Evolutionary conservation across 2,888 invertebrate species (phyloP).

Genomic region (Nomada lathburiana): DNA sequence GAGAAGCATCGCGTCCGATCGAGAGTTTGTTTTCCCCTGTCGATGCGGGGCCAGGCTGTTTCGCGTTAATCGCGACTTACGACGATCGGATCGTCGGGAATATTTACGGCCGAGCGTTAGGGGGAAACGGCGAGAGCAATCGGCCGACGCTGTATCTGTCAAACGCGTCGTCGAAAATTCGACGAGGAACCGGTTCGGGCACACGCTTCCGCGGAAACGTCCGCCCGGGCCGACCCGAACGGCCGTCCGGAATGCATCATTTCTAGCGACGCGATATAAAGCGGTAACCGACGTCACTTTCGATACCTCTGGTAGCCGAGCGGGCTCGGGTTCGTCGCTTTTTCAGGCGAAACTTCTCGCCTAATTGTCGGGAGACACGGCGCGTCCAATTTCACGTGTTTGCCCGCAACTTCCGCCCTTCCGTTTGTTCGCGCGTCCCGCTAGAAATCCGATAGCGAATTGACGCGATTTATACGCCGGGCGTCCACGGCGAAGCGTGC

Average conservation of each 20-base stretch:
- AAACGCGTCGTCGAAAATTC: conserved; percentile 57
- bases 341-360: neutral
- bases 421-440: neutral
- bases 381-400: neutral
- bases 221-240: neutral
- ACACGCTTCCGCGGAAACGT: conserved; percentile 31
- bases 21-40: too few relatives aligned
- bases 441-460: neutral
- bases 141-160: conserved; percentile 44
- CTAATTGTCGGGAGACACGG: neutral
- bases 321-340: neutral
- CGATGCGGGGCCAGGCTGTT: too few relatives aligned
- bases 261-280: conserved; percentile 6
- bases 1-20: too few relatives aligned
- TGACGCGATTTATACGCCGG: neutral
- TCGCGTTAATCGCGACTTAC: too few relatives aligned
- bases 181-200: conserved; percentile 61
- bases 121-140: conserved; percentile 37
- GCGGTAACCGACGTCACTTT: neutral
- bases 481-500: neutral
- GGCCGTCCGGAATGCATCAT: conserved; percentile 16
- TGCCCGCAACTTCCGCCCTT: neutral
- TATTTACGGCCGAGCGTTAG: neutral
- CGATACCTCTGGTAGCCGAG: too few relatives aligned
- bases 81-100: neutral